phyloP scores from a whole-genome alignment of 2,888 invertebrate species.

The Laspeyria flexula region DNA sequence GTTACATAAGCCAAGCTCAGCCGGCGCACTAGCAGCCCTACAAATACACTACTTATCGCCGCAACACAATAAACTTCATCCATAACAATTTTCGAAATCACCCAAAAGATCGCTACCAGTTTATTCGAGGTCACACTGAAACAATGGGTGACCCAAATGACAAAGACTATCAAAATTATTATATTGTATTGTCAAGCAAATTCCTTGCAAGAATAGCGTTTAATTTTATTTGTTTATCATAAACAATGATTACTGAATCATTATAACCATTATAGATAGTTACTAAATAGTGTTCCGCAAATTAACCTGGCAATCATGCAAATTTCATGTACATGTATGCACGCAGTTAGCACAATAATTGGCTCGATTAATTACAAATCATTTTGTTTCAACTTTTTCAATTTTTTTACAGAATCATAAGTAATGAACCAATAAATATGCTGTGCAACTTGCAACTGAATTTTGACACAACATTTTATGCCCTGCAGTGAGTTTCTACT shows the following conservation, averaged over 20 bases:
- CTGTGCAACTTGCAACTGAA: conserved; percentile 38
- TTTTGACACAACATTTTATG: conserved; percentile 52
- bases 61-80: conserved; percentile 7
- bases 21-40: conserved; percentile 35
- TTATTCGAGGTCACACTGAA: conserved; percentile 42
- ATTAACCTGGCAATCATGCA: conserved; percentile 46
- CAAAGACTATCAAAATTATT: conserved; percentile 41
- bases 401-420: not conserved
- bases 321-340: conserved; percentile 25
- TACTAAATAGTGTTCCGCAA: conserved; percentile 37
- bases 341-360: conserved; percentile 21
- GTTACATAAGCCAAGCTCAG: conserved; percentile 58
- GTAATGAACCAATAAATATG: conserved; percentile 21
- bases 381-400: too few species aligned
- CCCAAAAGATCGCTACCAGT: conserved; percentile 30
- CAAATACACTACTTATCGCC: conserved; percentile 22
- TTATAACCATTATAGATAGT: conserved; percentile 40
- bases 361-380: conserved; percentile 8
- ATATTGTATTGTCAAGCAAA: conserved; percentile 22
- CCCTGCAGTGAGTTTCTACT: conserved; percentile 71
- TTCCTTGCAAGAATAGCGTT: conserved; percentile 23
- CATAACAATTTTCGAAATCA: conserved; percentile 23
- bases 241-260: conserved; percentile 27
- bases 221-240: conserved; percentile 27
- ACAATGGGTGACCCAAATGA: conserved; percentile 57